Percentiles rank a stretch among this genome's conserved stretches.
Evolutionary conservation across 2,113 vertebrate genomes (phyloP).

Genomic region (Ornithorhynchus anatinus): DNA sequence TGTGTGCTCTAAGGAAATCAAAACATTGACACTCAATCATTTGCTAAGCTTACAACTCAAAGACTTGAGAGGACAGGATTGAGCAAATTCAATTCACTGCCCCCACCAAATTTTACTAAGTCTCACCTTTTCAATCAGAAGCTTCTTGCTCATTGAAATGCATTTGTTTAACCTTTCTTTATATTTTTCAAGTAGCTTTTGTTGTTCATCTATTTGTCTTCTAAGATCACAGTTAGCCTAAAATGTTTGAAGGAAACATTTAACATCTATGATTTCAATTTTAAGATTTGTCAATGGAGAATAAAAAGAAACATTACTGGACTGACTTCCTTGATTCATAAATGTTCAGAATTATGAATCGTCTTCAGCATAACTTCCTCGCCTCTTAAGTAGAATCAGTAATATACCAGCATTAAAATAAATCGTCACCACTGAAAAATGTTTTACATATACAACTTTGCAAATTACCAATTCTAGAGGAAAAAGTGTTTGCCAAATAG

Average conservation of each 20-base stretch:
- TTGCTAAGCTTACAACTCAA: background rate
- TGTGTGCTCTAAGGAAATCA: constrained; percentile 85
- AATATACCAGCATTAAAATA: no score
- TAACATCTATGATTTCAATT: constrained; percentile 11
- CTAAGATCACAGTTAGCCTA: constrained; percentile 99
- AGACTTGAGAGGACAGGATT: background rate
- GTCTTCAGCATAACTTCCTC: no score
- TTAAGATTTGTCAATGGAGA: no score
- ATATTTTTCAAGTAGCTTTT: constrained; percentile 99
- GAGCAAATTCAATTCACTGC: background rate
- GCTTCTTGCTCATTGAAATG: constrained; percentile 99
- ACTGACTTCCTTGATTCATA: no score
- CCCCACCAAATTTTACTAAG: background rate
- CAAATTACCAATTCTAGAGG: no score
- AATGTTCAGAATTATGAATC: no score
- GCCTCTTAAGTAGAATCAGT: no score
- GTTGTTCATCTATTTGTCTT: constrained; percentile 99
- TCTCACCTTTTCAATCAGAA: constrained; percentile 97
- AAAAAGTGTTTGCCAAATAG: no score
- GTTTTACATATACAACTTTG: no score
- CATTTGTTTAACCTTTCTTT: constrained; percentile 99
- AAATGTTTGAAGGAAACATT: constrained; percentile 38
- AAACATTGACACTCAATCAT: constrained; percentile 18
- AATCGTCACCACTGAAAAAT: no score
- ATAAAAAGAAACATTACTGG: no score